Evolutionary conservation across 2,113 vertebrate species (phyloP).

Genomic region (Xenotilapia leptura): DNA sequence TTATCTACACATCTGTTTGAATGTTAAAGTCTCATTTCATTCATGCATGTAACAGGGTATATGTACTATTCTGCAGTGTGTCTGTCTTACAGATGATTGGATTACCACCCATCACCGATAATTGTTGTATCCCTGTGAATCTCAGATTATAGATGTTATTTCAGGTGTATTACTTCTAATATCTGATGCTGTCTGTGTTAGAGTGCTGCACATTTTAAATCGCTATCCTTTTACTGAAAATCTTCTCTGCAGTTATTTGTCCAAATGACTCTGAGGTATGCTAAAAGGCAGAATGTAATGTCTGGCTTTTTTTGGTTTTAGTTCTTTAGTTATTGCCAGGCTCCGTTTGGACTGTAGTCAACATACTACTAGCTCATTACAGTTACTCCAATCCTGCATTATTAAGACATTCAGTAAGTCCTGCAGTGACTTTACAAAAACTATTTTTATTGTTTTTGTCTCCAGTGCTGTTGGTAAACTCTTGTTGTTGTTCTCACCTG

Average conservation of each 20-base stretch:
- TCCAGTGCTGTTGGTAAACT: not conserved
- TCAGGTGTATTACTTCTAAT: not conserved
- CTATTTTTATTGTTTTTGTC: not conserved
- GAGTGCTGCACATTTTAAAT: not conserved
- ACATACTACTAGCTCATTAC: fast-evolving
- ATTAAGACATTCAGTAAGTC: not conserved
- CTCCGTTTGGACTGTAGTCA: not conserved
- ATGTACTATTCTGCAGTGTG: not conserved
- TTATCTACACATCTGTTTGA: not conserved
- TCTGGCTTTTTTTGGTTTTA: not conserved
- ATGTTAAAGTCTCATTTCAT: not conserved
- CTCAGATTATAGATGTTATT: not conserved
- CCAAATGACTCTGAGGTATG: fast-evolving
- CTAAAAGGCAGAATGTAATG: not conserved
- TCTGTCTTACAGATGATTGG: not conserved
- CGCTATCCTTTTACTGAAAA: not conserved
- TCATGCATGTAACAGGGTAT: not conserved
- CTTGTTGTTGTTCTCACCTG: not conserved
- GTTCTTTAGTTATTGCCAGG: not conserved
- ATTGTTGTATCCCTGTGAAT: not conserved
- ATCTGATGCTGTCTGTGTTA: not conserved
- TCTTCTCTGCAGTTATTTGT: not conserved
- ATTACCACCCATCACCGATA: not conserved
- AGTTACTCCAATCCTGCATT: not conserved
- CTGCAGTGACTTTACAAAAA: not conserved